phyloP scores from a whole-genome alignment of 2,797 vertebrate species.

The Coracias cyanogaster region DNA sequence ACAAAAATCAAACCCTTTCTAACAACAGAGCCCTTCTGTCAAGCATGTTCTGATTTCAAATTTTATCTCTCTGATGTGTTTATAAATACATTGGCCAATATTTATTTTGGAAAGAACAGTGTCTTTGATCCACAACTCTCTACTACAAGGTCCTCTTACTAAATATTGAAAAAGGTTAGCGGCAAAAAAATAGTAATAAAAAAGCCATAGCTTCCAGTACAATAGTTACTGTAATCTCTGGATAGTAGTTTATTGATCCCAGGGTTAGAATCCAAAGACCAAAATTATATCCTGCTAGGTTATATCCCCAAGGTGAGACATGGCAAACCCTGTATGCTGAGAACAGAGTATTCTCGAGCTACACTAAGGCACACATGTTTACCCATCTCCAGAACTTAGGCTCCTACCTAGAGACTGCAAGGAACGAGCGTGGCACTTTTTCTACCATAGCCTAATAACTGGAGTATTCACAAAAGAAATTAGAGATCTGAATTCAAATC shows the following conservation, averaged over 20 bases:
- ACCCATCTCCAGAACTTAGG: background rate
- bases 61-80: background rate
- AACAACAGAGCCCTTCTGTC: background rate
- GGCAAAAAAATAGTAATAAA: background rate
- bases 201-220: background rate
- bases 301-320: background rate
- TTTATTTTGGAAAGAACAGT: background rate
- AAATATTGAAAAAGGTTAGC: background rate
- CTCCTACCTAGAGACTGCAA: background rate
- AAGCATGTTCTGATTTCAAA: background rate
- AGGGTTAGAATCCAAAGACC: background rate
- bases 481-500: background rate
- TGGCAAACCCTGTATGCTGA: background rate
- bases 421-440: background rate
- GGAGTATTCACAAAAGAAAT: background rate
- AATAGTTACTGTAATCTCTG: background rate
- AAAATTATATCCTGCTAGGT: background rate
- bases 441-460: background rate
- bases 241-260: background rate
- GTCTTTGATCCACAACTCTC: background rate
- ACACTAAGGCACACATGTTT: accelerated
- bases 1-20: background rate
- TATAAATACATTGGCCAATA: background rate
- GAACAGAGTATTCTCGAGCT: background rate
- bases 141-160: background rate